Percentiles rank a stretch among this genome's conserved stretches.
phyloP scores from a whole-genome alignment of 2,113 vertebrate species.

The Sciurus niger region DNA sequence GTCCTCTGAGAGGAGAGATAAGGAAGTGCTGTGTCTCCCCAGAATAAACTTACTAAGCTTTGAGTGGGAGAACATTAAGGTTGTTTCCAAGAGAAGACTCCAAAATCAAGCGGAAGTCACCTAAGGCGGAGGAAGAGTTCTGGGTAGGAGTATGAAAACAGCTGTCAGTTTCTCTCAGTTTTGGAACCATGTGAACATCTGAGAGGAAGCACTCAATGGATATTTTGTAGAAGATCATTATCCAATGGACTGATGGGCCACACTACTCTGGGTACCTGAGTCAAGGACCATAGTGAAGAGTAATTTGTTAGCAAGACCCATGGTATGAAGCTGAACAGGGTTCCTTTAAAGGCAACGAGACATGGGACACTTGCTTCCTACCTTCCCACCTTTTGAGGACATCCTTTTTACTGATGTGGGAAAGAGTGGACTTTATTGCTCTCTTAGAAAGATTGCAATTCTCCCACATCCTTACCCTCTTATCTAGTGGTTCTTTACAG shows the following conservation, averaged over 20 bases:
- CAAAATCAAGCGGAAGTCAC: background rate
- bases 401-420: background rate
- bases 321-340: background rate
- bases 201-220: background rate
- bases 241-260: background rate
- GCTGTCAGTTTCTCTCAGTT: background rate
- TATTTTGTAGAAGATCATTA: background rate
- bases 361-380: background rate
- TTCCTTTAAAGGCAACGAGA: background rate
- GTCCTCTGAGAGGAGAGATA: background rate
- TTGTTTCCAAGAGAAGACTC: background rate
- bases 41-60: background rate
- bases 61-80: constrained; percentile 11
- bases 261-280: background rate
- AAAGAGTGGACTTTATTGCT: background rate
- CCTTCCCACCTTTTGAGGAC: background rate
- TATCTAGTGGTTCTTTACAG: background rate
- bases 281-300: background rate
- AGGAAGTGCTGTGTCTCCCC: background rate
- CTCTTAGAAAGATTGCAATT: background rate
- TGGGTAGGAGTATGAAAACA: background rate
- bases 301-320: background rate
- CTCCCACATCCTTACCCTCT: background rate
- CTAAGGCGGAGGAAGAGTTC: background rate
- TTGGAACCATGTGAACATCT: background rate